Base-by-base conservation (phyloP, 2,888 invertebrate species). In the Diarsia dahlii region DNA sequence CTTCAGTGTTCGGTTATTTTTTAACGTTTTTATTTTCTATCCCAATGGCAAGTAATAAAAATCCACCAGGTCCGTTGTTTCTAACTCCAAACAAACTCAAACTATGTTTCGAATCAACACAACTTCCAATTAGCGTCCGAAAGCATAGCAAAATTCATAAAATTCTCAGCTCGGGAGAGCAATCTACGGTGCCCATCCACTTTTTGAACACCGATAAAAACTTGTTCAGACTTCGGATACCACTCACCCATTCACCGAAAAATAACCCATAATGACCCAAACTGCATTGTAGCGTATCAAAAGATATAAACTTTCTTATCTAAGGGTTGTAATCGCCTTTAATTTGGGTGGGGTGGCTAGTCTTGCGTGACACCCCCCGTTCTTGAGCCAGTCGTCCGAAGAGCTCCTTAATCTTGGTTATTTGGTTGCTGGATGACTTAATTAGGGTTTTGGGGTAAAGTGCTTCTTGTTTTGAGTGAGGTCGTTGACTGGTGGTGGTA, bases 221-320 rank as follows among this genome's bases (percentile, higher is more conserved):
- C 74, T 78, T 74, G 63, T 58, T 34, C 69, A 76, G 39, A 76
- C 28, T 73, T 48, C 23, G 62, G 79, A 78, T 28, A 78, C 20
- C 46, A 45, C 74, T 28, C 28, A 28, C 45, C 39, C 28, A 18
- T 50, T 79, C 69, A 52, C 64, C 73, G 50, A 52, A 79, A 82
- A 79, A 58, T 63, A 66, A 67, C 74, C 68, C 52, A 63, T 34
- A 74, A 74, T 23, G 56, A 70, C 48, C 80, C 58, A 48, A 78
- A 84, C 82, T 84, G 71, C 85, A 84, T 71, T 34, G 85, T 81
- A 74, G 81, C 82, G 73, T 78, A 81, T 81, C 74, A 71, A 80
- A 65, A 84, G 76, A 77, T 71, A 76, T 84, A 84, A 77, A 68
- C 73, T 73, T 64, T 63, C 71, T 65, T 66, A 52, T 71, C 54